A percentile compares a stretch with the other conserved stretches of the same genome.
Conservation (phyloP, 1,140 invertebrate genomes). For the Nebria ingens region DNA sequence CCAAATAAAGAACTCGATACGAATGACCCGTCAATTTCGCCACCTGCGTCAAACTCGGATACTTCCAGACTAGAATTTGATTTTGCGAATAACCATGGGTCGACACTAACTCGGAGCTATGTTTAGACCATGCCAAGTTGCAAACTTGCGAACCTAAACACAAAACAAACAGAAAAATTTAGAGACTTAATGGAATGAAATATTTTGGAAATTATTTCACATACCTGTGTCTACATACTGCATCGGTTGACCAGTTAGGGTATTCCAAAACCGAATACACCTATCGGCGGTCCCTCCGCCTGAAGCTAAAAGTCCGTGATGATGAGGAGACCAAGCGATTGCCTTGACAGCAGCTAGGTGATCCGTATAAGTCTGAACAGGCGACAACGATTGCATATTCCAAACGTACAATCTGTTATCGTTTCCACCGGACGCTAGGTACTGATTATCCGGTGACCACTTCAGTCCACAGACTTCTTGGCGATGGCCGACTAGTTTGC, state of each 20-base stretch:
- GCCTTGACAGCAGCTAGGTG: constrained; percentile 98
- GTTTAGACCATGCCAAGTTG: constrained; percentile 98
- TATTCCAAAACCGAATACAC: constrained; percentile 99
- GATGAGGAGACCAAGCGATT: constrained; percentile 99
- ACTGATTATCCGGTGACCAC: constrained; percentile 99
- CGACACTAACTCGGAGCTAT: constrained; percentile 94
- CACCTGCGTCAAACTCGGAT: constrained; percentile 92
- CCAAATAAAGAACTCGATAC: constrained; percentile 92
- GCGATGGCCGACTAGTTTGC: constrained; percentile 79
- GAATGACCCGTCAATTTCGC: constrained; percentile 98
- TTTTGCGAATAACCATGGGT: constrained; percentile 99
- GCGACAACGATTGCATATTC: constrained; percentile 82
- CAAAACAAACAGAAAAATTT: too few relatives aligned
- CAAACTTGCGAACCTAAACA: constrained; percentile 87
- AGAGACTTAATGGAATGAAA: too few relatives aligned
- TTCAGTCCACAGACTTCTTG: constrained; percentile 99
- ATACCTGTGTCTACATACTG: constrained; percentile 92
- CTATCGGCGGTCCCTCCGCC: constrained; percentile 97
- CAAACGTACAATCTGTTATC: constrained; percentile 98
- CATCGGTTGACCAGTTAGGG: constrained; percentile 96
- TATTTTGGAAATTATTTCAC: too few relatives aligned
- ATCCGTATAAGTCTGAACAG: constrained; percentile 93
- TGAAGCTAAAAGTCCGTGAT: constrained; percentile 93
- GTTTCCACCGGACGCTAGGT: constrained; percentile 96
- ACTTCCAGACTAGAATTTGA: constrained; percentile 99